Conservation (phyloP, 1,140 invertebrate genomes). For the Drosophila takahashii region DNA sequence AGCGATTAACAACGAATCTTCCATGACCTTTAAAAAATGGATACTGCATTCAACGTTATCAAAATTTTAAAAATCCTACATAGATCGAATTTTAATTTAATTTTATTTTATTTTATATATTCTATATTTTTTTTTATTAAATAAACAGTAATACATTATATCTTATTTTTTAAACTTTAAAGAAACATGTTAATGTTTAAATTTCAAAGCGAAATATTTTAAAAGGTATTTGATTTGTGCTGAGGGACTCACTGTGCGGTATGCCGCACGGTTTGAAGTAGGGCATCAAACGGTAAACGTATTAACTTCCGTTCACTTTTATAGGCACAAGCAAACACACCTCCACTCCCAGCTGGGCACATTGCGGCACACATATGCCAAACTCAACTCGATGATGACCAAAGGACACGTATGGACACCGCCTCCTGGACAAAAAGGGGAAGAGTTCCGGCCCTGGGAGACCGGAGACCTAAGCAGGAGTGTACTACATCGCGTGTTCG, state of each 20-base stretch:
- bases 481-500: slow-evolving; percentile 41
- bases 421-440: slow-evolving; percentile 4
- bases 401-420: slow-evolving; percentile 36
- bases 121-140: no score
- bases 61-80: no score
- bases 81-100: no score
- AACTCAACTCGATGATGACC: slow-evolving; percentile 61
- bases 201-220: no score
- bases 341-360: slow-evolving; percentile 1
- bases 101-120: no score
- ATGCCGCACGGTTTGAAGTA: not conserved
- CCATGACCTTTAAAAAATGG: not conserved
- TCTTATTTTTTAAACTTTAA: no score
- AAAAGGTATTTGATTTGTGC: no score
- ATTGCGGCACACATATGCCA: slow-evolving; percentile 32
- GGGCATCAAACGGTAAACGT: slow-evolving; percentile 68
- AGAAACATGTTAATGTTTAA: no score
- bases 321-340: slow-evolving; percentile 59
- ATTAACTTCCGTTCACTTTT: slow-evolving; percentile 82
- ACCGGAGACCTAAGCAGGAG: slow-evolving; percentile 32
- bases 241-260: no score
- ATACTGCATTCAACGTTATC: not conserved
- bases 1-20: not conserved
- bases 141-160: no score
- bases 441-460: slow-evolving; percentile 21